Evolutionary conservation across 2,797 vertebrate species (phyloP), one percentile per base, ranked within the genome.

Genomic region (Psittacula echo): DNA sequence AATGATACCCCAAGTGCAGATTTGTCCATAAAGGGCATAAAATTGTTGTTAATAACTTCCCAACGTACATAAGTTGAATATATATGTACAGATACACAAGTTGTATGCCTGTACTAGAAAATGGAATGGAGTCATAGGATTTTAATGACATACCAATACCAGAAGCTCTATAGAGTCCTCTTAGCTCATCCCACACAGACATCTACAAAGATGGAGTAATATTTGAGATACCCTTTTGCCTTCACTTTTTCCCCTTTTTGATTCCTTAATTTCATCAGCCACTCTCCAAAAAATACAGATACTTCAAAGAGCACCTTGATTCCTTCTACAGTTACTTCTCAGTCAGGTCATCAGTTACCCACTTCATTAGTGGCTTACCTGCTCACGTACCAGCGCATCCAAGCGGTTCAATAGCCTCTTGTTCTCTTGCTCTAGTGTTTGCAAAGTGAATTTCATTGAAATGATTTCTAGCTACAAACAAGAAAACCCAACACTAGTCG

Each of bases 381-480:
- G 97, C 93, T 97, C 95, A 41, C 94, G 95, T 82, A 97, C 95
- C 65, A 97, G 54, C 19, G 86, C 82, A 82, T 95, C 81, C 89
- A 98, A 67, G 19, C 30, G 66, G 66, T 96, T 92, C 82, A 94
- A 48, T 51, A 98, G 96, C 24, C 92, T 89, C 89, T 94, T 96
- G 78, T 98, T 98, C 93, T 98, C 96, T 85, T 97, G 89, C 58
- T 97, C 80, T 39, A 97, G 89, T 42, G 64, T 94, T 84, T 96
- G 89, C 54, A 98, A 75, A 54, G 85, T 96, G 62, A 89, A 79
- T 67, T 92, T 97, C 75, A 97, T 75, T 73, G 90, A 42, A 47
- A 83, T 91, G 68, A 95, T 87, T 83, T 97, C 97, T 70, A 87
- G 84, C 98, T 98, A 93, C 83, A 91, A 94, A 93, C 16, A 74